These are phyloP conservation scores for Gibbula magus DNA, from an alignment of 2,888 invertebrate genomes.

Conservation along the genomic window DNA sequence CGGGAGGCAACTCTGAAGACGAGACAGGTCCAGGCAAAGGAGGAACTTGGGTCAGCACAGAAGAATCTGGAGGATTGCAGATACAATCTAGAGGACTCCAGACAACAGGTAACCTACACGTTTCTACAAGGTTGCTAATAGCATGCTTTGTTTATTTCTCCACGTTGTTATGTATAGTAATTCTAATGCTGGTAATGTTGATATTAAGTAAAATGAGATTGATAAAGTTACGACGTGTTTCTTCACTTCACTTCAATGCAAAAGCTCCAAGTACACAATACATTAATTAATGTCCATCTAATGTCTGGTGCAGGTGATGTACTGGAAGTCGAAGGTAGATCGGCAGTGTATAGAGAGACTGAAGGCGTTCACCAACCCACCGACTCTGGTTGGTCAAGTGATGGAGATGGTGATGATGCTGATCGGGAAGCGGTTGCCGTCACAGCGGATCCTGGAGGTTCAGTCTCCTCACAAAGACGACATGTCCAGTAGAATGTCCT, in stretches of 20 bases:
- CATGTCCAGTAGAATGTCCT: constrained; percentile 70
- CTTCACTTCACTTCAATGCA: too few relatives aligned
- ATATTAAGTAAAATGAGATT: background rate
- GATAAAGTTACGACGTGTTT: too few relatives aligned
- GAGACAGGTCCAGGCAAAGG: constrained; percentile 71
- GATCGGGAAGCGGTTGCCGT: constrained; percentile 72
- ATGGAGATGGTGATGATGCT: constrained; percentile 75
- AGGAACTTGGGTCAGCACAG: constrained; percentile 65
- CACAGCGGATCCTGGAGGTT: constrained; percentile 55
- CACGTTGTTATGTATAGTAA: too few relatives aligned
- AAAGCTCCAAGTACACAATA: too few relatives aligned
- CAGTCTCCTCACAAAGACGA: constrained; percentile 57
- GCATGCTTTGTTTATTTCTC: too few relatives aligned
- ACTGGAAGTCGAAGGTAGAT: constrained; percentile 73
- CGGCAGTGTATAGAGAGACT: constrained; percentile 72
- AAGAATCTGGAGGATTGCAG: constrained; percentile 68
- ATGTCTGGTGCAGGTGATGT: constrained; percentile 60
- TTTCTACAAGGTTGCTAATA: too few relatives aligned
- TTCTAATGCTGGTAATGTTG: background rate
- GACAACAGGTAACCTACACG: constrained; percentile 61
- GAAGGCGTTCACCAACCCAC: constrained; percentile 71
- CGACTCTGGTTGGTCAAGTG: constrained; percentile 72
- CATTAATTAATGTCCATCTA: too few relatives aligned
- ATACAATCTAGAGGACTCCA: constrained; percentile 67
- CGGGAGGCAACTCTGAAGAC: constrained; percentile 73